These are phyloP conservation scores for Gopherus evgoodei DNA, from an alignment of 2,113 vertebrate species.

Conservation along the genomic window DNA sequence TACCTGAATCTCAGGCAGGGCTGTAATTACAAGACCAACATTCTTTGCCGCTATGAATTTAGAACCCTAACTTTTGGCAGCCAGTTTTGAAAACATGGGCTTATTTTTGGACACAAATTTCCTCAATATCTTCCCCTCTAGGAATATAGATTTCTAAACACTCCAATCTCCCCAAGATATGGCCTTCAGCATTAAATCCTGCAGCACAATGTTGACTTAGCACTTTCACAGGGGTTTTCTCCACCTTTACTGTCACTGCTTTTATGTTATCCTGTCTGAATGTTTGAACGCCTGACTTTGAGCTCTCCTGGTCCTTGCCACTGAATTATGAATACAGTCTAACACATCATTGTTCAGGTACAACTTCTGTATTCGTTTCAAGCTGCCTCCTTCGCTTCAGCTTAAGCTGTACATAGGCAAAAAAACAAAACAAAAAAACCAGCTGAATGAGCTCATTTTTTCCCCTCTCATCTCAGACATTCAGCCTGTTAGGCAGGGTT, in stretches of 20 bases:
- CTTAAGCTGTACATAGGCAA: conserved; percentile 39
- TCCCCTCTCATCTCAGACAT: conserved; percentile 61
- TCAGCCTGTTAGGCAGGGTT: conserved; percentile 65
- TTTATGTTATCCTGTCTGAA: accelerated
- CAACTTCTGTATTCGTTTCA: conserved; percentile 34
- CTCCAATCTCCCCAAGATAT: not conserved
- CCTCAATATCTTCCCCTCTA: accelerated
- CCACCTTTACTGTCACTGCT: not conserved
- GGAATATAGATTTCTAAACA: not conserved
- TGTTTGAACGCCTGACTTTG: accelerated
- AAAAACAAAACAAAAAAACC: not conserved
- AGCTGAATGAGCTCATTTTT: conserved; percentile 75
- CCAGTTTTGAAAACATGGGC: not conserved
- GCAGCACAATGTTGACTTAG: not conserved
- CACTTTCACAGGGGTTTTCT: accelerated
- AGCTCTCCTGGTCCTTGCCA: not conserved
- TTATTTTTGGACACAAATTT: not conserved
- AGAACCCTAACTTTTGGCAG: not conserved
- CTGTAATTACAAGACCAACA: not conserved
- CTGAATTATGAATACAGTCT: not conserved
- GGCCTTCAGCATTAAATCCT: not conserved
- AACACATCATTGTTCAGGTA: not conserved
- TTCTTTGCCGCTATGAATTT: not conserved
- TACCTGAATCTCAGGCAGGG: not conserved
- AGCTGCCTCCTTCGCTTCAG: conserved; percentile 40